Conservation (phyloP, 2,113 vertebrate genomes). For the Australoheros scitulus region DNA sequence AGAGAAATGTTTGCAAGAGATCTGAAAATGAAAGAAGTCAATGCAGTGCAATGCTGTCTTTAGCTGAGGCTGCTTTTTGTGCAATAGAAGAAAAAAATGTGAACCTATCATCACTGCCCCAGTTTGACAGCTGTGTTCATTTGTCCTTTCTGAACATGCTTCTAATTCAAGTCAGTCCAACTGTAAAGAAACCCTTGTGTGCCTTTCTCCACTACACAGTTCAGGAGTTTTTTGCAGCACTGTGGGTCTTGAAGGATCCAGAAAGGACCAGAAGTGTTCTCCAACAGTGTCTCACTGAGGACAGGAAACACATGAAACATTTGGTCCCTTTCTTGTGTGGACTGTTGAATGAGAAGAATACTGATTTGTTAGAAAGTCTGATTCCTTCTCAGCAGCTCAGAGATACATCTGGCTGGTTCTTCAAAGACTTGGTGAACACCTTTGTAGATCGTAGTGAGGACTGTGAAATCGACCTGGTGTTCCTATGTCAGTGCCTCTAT, state of each 20-base stretch:
- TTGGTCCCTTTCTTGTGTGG: slow-evolving; percentile 36
- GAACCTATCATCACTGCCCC: background rate
- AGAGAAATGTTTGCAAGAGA: background rate
- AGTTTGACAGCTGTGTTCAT: slow-evolving; percentile 4
- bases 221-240: slow-evolving; percentile 52
- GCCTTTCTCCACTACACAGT: slow-evolving; percentile 44
- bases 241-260: slow-evolving; percentile 50
- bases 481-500: slow-evolving; percentile 25
- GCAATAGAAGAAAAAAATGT: slow-evolving; percentile 18
- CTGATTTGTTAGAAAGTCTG: slow-evolving; percentile 10
- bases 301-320: slow-evolving; percentile 34
- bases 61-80: slow-evolving; percentile 23
- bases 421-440: background rate
- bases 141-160: slow-evolving; percentile 23
- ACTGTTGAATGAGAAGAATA: slow-evolving; percentile 12
- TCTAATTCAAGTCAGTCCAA: accelerated
- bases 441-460: background rate
- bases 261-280: slow-evolving; percentile 9
- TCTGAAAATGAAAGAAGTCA: accelerated
- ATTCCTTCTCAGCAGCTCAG: slow-evolving; percentile 20
- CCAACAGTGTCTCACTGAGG: slow-evolving; percentile 21
- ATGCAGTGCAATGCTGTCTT: background rate
- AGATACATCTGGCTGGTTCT: background rate
- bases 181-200: background rate
- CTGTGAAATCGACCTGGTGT: background rate